Evolutionary conservation across 2,113 vertebrate genomes (phyloP), one percentile per base, ranked within the genome.

Genomic region (Microtus ochrogaster): DNA sequence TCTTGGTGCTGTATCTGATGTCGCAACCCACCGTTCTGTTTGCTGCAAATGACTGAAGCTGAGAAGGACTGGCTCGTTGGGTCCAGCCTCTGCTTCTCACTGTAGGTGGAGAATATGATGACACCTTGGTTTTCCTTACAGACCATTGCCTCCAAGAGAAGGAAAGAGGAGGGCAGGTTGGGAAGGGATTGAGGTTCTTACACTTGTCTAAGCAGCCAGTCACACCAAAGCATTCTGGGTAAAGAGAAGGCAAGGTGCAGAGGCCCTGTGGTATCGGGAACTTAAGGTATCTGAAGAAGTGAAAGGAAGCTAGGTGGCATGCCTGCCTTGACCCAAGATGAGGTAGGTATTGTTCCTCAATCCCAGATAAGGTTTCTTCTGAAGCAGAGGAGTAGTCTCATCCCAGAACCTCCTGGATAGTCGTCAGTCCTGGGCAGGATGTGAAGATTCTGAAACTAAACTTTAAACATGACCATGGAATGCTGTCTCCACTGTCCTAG

Each of bases 251-350:
- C 33, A 72, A 26, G 36, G 66, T 2, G 3, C 66, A 72, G 55
- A 41, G 36, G 3, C n/a, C 16, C 22, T 17, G n/a, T 6, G 2
- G 9, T 74, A 21, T 39, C 0, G 0, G 8, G 24, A 58, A 89
- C 12, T 14, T 52, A 74, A 72, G 7, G 13, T 74, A 8, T 26
- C 49, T 30, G 66, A 58, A 33, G 47, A 73, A 41, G 9, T 19
- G 36, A 58, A 55, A 28, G 86, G 73, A 58, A 55, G n/a, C 36
- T 13, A n/a, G 28, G n/a, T 41, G 36, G 4, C 49, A 89, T 73
- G 47, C 44, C 52, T 41, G 12, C 36, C 24, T 72, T 52, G 30
- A 17, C 49, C 9, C 28, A 88, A 55, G 24, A 72, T 30, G n/a
- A 58, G 13, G 4, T 17, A 58, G 70, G 17, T 74, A 28, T 68